These are phyloP conservation scores for Agrilus mali DNA, from an alignment of 2,888 invertebrate genomes.

Conservation along the genomic window DNA sequence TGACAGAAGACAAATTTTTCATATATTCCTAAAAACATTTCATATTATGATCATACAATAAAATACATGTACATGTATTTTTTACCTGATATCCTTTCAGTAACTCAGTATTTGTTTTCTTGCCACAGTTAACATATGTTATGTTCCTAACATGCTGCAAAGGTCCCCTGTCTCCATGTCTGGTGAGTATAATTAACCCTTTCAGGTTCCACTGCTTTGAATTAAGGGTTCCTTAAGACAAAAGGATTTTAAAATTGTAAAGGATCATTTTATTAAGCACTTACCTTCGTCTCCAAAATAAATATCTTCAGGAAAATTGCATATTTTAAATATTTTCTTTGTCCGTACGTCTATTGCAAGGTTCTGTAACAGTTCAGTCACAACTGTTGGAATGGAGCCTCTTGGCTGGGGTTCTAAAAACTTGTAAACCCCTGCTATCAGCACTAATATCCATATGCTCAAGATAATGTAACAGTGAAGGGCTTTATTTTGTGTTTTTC, in stretches of 20 bases:
- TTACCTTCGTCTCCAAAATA: conserved; percentile 62
- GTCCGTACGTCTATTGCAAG: conserved; percentile 49
- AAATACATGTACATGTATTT: no score
- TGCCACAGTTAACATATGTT: conserved; percentile 63
- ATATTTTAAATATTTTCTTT: conserved; percentile 52
- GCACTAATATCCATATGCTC: conserved; percentile 68
- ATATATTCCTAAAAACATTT: conserved; percentile 38
- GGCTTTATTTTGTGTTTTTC: conserved; percentile 60
- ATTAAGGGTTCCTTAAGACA: conserved; percentile 30
- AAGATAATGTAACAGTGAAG: conserved; percentile 71
- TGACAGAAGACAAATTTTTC: conserved; percentile 40
- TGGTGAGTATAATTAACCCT: conserved; percentile 61
- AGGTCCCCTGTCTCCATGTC: conserved; percentile 86
- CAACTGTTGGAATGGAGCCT: conserved; percentile 17
- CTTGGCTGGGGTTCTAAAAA: conserved; percentile 39
- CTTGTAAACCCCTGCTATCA: conserved; percentile 72
- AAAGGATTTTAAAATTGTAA: conserved; percentile 3
- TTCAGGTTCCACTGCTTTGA: conserved; percentile 48
- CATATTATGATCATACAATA: no score
- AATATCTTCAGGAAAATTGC: conserved; percentile 62
- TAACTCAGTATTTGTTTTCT: conserved; percentile 24
- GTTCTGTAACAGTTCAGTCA: conserved; percentile 28
- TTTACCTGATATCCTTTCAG: conserved; percentile 30
- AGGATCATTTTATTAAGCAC: not conserved
- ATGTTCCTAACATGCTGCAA: conserved; percentile 71